These are phyloP conservation scores for Ceriagrion tenellum DNA, from an alignment of 2,888 invertebrate species.

Conservation along the genomic window DNA sequence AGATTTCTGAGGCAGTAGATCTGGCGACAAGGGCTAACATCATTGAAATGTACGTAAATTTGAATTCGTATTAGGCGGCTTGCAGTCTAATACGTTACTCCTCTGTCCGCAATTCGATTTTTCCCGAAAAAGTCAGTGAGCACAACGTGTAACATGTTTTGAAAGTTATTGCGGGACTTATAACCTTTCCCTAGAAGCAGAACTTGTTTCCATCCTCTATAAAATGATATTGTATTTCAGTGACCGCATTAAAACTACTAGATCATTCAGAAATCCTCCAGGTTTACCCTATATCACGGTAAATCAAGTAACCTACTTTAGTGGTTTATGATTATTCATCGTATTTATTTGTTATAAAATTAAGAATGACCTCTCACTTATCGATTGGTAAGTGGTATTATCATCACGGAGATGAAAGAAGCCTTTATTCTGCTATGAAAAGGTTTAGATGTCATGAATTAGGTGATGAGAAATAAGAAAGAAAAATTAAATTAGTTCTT, in stretches of 20 bases:
- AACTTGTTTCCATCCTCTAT: neutral
- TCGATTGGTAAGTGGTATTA: neutral
- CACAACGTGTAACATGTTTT: constrained; percentile 57
- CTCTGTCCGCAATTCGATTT: neutral
- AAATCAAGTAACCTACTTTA: constrained; percentile 37
- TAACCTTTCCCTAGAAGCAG: neutral
- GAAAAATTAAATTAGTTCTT: neutral
- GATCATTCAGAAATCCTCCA: neutral
- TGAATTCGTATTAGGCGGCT: neutral
- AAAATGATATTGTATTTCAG: constrained; percentile 42
- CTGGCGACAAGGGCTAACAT: neutral
- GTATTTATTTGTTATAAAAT: neutral
- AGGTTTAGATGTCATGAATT: neutral
- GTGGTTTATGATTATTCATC: constrained; percentile 8
- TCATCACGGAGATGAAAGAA: neutral
- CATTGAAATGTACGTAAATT: neutral
- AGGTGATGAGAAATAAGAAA: neutral
- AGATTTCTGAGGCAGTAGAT: neutral
- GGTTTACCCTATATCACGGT: constrained; percentile 20
- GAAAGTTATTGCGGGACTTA: neutral
- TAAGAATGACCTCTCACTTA: neutral
- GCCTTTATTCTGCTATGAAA: neutral
- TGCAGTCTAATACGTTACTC: neutral
- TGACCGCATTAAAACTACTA: neutral
- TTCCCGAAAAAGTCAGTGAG: constrained; percentile 44